A percentile compares a stretch with the other conserved stretches of the same genome.
Evolutionary conservation across 2,113 vertebrate genomes (phyloP).

Genomic region (Sarotherodon lohbergeri): DNA sequence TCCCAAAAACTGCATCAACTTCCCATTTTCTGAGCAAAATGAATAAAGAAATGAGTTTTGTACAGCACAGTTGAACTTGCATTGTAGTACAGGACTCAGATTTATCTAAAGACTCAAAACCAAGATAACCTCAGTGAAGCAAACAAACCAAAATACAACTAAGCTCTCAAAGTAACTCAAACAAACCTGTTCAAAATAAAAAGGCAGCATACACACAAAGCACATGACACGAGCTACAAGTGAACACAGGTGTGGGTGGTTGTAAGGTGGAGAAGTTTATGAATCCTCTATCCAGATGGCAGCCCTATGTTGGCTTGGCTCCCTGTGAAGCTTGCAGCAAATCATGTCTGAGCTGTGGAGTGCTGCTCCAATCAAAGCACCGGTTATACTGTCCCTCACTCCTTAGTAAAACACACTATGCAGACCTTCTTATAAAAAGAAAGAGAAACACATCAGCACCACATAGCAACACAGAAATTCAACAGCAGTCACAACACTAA

Average conservation of each 20-base stretch:
- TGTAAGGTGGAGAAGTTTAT: background rate
- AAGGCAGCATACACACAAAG: background rate
- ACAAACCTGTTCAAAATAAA: background rate
- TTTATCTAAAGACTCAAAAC: background rate
- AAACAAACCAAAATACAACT: background rate
- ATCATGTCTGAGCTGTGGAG: background rate
- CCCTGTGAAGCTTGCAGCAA: background rate
- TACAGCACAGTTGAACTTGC: background rate
- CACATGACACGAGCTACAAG: background rate
- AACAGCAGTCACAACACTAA: background rate
- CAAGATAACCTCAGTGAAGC: background rate
- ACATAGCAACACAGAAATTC: background rate
- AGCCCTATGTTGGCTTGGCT: background rate
- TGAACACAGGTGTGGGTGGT: background rate
- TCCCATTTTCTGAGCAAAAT: background rate
- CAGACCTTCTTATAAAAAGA: background rate
- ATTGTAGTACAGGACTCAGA: background rate
- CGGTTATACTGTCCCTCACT: background rate
- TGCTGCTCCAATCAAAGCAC: background rate
- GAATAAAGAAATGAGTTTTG: background rate
- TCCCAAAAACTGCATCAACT: background rate
- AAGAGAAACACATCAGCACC: background rate
- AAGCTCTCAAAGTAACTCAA: background rate
- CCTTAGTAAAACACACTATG: background rate
- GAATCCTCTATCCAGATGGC: background rate